Conservation (phyloP, 2,113 vertebrate species). For the Acanthochromis polyacanthus region DNA sequence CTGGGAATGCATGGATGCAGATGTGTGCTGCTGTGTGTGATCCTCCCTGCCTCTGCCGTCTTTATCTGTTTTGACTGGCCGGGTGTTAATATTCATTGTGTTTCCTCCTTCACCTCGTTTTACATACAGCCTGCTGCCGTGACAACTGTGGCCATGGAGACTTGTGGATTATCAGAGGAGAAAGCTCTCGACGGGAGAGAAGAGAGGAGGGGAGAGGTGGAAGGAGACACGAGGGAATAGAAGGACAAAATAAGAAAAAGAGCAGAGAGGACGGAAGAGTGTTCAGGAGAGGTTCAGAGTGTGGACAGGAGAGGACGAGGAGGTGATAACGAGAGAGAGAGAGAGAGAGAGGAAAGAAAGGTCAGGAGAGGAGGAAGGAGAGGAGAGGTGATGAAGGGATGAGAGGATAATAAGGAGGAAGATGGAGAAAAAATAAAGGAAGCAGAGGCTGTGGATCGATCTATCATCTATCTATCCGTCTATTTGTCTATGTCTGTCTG, state of each 20-base stretch:
- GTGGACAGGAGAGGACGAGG: neutral
- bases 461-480: no score
- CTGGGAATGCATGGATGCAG: neutral
- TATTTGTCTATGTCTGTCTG: no score
- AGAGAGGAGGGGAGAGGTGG: conserved; percentile 27
- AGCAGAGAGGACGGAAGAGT: conserved; percentile 2
- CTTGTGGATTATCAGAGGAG: conserved; percentile 61
- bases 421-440: neutral
- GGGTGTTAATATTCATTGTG: conserved; percentile 53
- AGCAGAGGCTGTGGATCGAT: no score
- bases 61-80: conserved; percentile 28
- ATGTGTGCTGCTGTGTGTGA: neutral
- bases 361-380: neutral
- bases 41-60: neutral
- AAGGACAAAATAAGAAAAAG: conserved; percentile 23
- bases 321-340: conserved; percentile 11
- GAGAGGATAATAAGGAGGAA: neutral
- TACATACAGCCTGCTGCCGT: conserved; percentile 73
- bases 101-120: conserved; percentile 61
- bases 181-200: conserved; percentile 46
- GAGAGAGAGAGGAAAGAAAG: neutral
- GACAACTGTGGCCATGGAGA: conserved; percentile 83
- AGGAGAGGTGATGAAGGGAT: neutral
- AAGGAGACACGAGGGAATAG: conserved; percentile 24
- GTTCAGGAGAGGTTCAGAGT: conserved; percentile 14